Percentiles rank a stretch among this genome's conserved stretches.
Conservation (phyloP, 2,113 vertebrate genomes). For the Lanius ludovicianus region DNA sequence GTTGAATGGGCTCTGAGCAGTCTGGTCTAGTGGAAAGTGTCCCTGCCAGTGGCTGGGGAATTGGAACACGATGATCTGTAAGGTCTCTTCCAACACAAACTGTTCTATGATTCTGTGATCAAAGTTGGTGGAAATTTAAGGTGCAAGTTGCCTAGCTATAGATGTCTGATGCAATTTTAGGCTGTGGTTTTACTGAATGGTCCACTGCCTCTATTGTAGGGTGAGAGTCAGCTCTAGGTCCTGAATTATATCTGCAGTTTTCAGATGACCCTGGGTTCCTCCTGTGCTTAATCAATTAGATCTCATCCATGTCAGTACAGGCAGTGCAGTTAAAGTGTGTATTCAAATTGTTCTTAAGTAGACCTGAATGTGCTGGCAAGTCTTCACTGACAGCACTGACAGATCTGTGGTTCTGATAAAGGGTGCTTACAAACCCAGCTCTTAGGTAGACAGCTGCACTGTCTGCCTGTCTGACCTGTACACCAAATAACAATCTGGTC, state of each 20-base stretch:
- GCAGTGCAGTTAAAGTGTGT: background rate
- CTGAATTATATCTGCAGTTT: background rate
- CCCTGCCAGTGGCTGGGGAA: background rate
- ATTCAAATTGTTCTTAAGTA: background rate
- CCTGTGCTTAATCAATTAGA: background rate
- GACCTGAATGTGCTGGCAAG: background rate
- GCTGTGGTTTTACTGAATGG: background rate
- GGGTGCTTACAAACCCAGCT: background rate
- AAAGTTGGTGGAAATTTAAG: background rate
- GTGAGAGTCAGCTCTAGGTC: background rate
- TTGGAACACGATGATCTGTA: background rate
- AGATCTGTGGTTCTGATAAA: background rate
- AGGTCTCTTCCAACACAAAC: background rate
- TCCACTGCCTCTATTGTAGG: background rate
- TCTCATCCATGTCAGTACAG: background rate
- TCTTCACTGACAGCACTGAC: background rate
- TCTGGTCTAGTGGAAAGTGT: background rate
- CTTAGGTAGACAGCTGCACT: background rate
- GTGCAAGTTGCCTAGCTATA: background rate
- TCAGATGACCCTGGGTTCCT: background rate
- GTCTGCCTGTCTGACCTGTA: background rate
- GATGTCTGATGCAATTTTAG: background rate
- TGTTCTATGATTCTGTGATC: background rate
- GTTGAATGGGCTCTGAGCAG: background rate
- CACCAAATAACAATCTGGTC: fast-evolving